Conservation (phyloP, 1,140 invertebrate species). For the Trichomalopsis sarcophagae region DNA sequence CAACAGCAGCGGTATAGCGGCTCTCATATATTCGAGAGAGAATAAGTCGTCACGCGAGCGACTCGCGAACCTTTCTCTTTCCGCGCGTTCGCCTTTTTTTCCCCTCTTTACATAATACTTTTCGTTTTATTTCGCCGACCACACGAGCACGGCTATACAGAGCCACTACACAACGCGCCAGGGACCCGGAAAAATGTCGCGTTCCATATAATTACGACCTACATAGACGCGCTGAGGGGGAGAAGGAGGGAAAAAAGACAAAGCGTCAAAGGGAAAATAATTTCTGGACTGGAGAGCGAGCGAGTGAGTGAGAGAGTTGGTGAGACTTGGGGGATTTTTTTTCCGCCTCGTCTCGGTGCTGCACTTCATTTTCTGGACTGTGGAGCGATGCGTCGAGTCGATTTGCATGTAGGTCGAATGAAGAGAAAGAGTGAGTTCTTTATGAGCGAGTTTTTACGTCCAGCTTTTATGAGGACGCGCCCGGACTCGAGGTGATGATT, state of each 20-base stretch:
- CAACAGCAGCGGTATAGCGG: background rate
- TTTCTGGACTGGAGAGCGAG: background rate
- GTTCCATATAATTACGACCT: constrained; percentile 4
- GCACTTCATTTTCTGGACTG: constrained; percentile 3
- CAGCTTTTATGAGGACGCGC: background rate
- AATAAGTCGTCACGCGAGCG: background rate
- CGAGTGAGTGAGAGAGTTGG: background rate
- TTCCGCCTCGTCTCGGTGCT: background rate
- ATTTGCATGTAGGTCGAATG: constrained; percentile 3
- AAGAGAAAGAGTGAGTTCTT: background rate
- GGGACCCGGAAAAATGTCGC: background rate
- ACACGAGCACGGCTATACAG: background rate
- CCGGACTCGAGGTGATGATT: background rate
- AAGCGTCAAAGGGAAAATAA: background rate
- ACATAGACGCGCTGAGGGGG: background rate
- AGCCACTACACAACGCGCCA: background rate
- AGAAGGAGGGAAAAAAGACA: background rate
- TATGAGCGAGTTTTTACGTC: background rate
- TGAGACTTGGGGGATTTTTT: background rate
- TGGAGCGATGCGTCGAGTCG: background rate
- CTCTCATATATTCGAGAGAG: background rate
- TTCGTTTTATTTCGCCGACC: background rate
- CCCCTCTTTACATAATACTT: background rate
- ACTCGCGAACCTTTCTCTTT: background rate
- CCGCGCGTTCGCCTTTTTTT: background rate